A percentile compares a stretch with the other conserved stretches of the same genome.
Evolutionary conservation across 2,888 invertebrate species (phyloP).

Genomic region (Nomada fabriciana): DNA sequence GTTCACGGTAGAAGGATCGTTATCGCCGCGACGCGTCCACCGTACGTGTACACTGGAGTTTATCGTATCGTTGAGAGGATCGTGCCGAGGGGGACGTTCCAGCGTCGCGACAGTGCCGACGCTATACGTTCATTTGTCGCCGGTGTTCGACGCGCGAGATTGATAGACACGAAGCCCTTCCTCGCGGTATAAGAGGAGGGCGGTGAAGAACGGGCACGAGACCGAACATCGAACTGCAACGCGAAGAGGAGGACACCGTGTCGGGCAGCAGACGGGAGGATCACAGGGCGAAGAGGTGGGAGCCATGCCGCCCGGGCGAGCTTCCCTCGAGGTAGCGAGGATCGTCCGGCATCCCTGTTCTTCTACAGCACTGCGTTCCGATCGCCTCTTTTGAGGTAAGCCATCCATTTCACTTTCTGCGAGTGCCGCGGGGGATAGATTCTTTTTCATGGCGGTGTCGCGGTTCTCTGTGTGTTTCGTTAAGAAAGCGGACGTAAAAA

Average conservation of each 20-base stretch:
- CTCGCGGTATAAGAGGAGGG: no score
- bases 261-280: conserved; percentile 72
- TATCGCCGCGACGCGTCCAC: neutral
- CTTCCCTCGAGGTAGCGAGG: conserved; percentile 77
- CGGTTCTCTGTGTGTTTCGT: no score
- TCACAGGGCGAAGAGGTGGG: conserved; percentile 75
- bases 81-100: no score
- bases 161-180: neutral
- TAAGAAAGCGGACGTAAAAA: no score
- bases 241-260: conserved; percentile 59
- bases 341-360: conserved; percentile 71
- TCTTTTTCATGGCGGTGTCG: no score
- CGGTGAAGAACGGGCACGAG: neutral
- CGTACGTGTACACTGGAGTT: no score
- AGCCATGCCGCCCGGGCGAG: conserved; percentile 84
- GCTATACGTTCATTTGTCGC: neutral
- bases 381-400: conserved; percentile 69
- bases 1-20: neutral
- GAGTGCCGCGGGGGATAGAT: neutral
- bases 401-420: neutral
- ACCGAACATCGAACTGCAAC: conserved; percentile 11
- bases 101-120: neutral
- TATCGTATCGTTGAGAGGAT: no score
- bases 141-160: neutral
- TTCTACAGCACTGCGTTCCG: conserved; percentile 54